Base-by-base conservation (phyloP, 2,113 vertebrate genomes). In the Syngnathoides biaculeatus region DNA sequence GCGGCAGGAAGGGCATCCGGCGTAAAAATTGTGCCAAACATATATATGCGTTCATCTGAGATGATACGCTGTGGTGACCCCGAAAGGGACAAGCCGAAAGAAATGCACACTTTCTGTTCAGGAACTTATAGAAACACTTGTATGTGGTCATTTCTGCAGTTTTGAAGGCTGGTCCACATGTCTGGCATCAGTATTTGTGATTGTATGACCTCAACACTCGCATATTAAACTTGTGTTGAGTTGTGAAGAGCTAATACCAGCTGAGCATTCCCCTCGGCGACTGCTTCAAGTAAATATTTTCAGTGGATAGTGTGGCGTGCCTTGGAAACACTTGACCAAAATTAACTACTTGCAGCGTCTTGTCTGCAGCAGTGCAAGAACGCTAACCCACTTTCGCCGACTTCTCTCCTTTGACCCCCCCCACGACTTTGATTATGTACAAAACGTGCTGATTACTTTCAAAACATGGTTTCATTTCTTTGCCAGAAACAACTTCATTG, bases 401-500 rank as follows among this genome's bases (percentile, higher is more conserved):
- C 3, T 22, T 60, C 40, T 12, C n/a, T 43, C 20, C 20, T 42
- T 62, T 42, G n/a, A 22, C 12, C 15, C 12, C 24, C n/a, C 59
- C 43, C 59, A n/a, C n/a, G 24, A n/a, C 35, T 62, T 62, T 42
- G 22, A 62, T 62, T 42, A 22, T 40, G 14, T 6, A 57, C 17
- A 35, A 59, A 27, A 42, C 59, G 27, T 8, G 4, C 26, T 40
- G 30, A 61, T 22, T 50, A 45, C 38, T 48, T 35, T 8, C 2
- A 26, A 55, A 30, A 42, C 38, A 43, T 2, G 55, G 39, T 42
- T 42, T 22, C 24, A 47, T 27, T 50, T 14, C 59, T 35, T n/a
- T 40, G 75, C 77, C 69, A 80, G 64, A 63, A 77, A 58, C 15
- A 56, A 59, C 65, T 62, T 60, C 14, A 52, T 14, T 71, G 45